Evolutionary conservation across 2,113 vertebrate species (phyloP), one percentile per base, ranked within the genome.

Genomic region (Cichladusa arquata): DNA sequence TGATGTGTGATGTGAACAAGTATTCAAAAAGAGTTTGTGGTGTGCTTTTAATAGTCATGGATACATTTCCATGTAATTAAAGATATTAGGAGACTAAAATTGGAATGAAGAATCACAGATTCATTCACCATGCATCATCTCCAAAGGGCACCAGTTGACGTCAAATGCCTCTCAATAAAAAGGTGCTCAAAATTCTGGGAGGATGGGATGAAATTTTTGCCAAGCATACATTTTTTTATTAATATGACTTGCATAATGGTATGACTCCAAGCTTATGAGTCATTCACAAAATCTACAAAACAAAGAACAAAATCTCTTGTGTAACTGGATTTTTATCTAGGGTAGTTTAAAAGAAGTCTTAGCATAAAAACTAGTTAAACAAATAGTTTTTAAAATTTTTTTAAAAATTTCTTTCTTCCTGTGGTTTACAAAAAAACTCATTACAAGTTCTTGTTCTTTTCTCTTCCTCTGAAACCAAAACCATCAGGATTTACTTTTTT

Each of bases 141-240:
- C 31, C 57, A 92, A 93, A 93, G 40, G 47, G 53, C 83, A 84
- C 23, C 28, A 65, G 38, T 5, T 93, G 95, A 93, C 14, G 40
- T 92, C 78, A 96, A 45, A 61, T 56, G 45, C 45, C n/a, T 85
- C 31, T 42, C 69, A 90, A 96, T 86, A 89, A 86, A 91, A 94
- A 81, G 76, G 73, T 94, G 65, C 77, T 94, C 56, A 74, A 51
- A 91, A 78, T 91, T 86, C 86, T 95, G 91, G 77, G 88, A 92
- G 81, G 36, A 67, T 53, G 0, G 1, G 29, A 57, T 64, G 48
- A 81, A 47, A 61, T 77, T 95, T 94, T 96, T 95, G 86, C 91
- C 92, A 93, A 53, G 64, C 78, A 65, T 36, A 74, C 72, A 73
- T 73, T 73, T 94, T 90, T 90, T 91, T 92, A 90, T 90, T 93